phyloP scores from a whole-genome alignment of 2,797 vertebrate species.

The Vipera ursinii region DNA sequence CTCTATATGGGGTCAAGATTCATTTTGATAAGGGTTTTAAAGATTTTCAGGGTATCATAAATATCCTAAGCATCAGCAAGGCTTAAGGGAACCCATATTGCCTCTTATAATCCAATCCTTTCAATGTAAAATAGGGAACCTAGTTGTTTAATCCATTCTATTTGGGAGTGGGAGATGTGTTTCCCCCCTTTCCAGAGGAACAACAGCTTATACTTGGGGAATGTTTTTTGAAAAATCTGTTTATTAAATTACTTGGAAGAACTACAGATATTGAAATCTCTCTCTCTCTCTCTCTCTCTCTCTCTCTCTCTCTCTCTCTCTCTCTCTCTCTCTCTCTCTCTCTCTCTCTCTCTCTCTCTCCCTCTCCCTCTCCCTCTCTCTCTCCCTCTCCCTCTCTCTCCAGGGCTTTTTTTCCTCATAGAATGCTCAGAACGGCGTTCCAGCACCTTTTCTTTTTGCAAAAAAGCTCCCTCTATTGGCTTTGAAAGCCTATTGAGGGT shows the following conservation, averaged over 20 bases:
- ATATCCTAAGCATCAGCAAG: background rate
- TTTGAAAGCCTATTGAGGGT: no score
- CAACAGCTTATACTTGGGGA: background rate
- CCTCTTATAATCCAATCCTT: background rate
- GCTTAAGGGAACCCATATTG: background rate
- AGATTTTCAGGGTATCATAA: background rate
- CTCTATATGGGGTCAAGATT: background rate
- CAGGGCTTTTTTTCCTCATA: no score
- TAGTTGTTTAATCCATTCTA: background rate
- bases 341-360: no score
- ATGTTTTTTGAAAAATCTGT: background rate
- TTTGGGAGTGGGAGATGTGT: background rate
- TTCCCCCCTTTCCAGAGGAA: background rate
- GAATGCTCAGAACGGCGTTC: no score
- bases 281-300: no score
- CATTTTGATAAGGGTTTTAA: background rate
- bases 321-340: background rate
- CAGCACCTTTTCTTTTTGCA: no score
- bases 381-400: no score
- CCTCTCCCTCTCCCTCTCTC: no score
- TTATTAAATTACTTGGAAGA: background rate
- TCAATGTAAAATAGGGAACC: background rate
- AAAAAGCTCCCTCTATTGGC: no score
- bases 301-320: rapidly evolving
- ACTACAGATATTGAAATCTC: constrained; percentile 1